A percentile compares a stretch with the other conserved stretches of the same genome.
These are phyloP conservation scores for Mesocentrotus franciscanus DNA, from an alignment of 53 echinoderm and acorn worm species.

Conservation along the genomic window DNA sequence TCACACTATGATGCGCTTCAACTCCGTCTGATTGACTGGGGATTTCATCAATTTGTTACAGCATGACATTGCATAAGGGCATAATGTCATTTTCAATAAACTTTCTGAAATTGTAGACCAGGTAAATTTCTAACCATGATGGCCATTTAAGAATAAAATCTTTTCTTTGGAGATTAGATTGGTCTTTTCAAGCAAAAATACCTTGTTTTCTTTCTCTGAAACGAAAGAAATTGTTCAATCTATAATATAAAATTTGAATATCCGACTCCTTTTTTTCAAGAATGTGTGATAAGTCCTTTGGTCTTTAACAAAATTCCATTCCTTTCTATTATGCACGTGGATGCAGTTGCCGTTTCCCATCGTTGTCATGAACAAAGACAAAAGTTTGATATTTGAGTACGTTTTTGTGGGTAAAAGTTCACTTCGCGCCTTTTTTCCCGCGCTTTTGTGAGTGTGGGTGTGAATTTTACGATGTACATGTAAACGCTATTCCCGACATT, in stretches of 20 bases:
- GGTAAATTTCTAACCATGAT: not conserved
- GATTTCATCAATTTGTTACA: not conserved
- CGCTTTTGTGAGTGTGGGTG: not conserved
- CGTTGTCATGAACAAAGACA: constrained; percentile 8
- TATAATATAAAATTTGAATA: not conserved
- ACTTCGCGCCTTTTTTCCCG: not conserved
- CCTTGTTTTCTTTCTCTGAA: not conserved
- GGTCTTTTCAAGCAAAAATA: not conserved
- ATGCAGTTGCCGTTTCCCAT: not conserved
- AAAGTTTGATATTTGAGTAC: not conserved
- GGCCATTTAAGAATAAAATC: not conserved
- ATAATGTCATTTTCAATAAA: not conserved
- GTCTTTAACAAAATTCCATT: not conserved
- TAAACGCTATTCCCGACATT: too few species aligned
- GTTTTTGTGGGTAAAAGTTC: constrained; percentile 45
- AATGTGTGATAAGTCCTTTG: not conserved
- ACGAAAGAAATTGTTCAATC: not conserved
- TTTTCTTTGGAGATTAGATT: not conserved
- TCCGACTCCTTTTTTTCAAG: not conserved
- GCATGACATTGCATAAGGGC: constrained; percentile 21
- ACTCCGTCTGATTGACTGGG: constrained; percentile 7
- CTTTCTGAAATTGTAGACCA: not conserved
- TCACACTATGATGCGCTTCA: constrained; percentile 56
- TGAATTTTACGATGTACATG: not conserved
- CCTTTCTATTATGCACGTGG: not conserved